Evolutionary conservation across 2,888 invertebrate species (phyloP).

Genomic region (Drosophila sordidula): DNA sequence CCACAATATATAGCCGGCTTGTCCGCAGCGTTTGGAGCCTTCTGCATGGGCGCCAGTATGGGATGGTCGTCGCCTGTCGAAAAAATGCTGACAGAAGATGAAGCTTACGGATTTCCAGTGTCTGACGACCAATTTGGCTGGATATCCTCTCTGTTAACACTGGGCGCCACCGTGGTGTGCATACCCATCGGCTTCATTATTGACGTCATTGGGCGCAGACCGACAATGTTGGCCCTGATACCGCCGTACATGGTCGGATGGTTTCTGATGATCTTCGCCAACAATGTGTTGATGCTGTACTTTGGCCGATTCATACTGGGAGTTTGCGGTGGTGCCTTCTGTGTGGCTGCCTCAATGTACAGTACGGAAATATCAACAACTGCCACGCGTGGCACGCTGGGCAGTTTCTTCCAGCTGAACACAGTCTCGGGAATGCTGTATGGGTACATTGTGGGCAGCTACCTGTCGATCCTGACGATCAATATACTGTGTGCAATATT

Average conservation of each 20-base stretch:
- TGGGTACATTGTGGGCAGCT: slow-evolving; percentile 88
- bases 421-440: slow-evolving; percentile 92
- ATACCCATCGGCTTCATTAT: slow-evolving; percentile 89
- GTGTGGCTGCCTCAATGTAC: slow-evolving; percentile 92
- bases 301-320: slow-evolving; percentile 77
- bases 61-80: slow-evolving; percentile 72
- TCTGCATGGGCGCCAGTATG: slow-evolving; percentile 70
- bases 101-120: slow-evolving; percentile 86
- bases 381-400: slow-evolving; percentile 91
- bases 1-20: slow-evolving; percentile 70
- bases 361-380: slow-evolving; percentile 93
- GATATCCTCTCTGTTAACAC: slow-evolving; percentile 89
- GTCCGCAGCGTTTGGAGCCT: slow-evolving; percentile 73
- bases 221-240: slow-evolving; percentile 85
- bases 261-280: slow-evolving; percentile 89
- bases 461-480: slow-evolving; percentile 43
- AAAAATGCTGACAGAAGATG: slow-evolving; percentile 32
- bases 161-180: slow-evolving; percentile 90
- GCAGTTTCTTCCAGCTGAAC: slow-evolving; percentile 94
- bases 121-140: slow-evolving; percentile 87
- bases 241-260: slow-evolving; percentile 91
- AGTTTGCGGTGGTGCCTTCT: slow-evolving; percentile 88
- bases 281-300: slow-evolving; percentile 85
- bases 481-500: slow-evolving; percentile 72
- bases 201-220: slow-evolving; percentile 89